Evolutionary conservation across 2,888 invertebrate species (phyloP), one percentile per base, ranked within the genome.

Genomic region (Leucophora obtusa): DNA sequence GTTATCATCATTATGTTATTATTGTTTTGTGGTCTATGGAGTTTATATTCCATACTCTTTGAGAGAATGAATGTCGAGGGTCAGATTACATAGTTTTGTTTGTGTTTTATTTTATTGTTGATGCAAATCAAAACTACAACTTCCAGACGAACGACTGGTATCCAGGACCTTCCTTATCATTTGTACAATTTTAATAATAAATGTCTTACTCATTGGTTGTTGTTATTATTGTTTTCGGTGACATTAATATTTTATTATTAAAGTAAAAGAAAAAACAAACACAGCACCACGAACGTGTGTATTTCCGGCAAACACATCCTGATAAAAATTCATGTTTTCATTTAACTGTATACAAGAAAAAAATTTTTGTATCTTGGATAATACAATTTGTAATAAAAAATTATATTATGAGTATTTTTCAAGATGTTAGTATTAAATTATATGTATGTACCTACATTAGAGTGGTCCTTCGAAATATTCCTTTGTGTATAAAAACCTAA

Each of bases 381-480:
- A 77, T 77, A 70, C 70, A 76, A 70, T 53, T 56, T 38, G 33
- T 47, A 76, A 76, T 71, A 60, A 71, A 77, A 77, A 71, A 71
- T n/a, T n/a, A 65, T 51, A 51, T 38, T 38, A 51, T 53, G 17
- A 24, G 17, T 53, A 35, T 54, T 59, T 5, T 43, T 43, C 15
- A 54, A 53, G 53, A 60, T 60, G 18, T 63, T 53, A 11, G 59
- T 11, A 59, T 38, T 58, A 43, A 18, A 17, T 70, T 38, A 43
- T 53, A 24, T 24, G 24, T n/a, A n/a, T n/a, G n/a, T n/a, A n/a
- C n/a, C n/a, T n/a, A n/a, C n/a, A n/a, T n/a, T n/a, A n/a, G n/a
- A n/a, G n/a, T n/a, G n/a, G n/a, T n/a, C n/a, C n/a, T n/a, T n/a
- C n/a, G n/a, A n/a, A n/a, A n/a, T n/a, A n/a, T n/a, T n/a, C n/a